These are phyloP conservation scores for Hypocryptadius cinnamomeus DNA, from an alignment of 2,113 vertebrate genomes.

Conservation along the genomic window DNA sequence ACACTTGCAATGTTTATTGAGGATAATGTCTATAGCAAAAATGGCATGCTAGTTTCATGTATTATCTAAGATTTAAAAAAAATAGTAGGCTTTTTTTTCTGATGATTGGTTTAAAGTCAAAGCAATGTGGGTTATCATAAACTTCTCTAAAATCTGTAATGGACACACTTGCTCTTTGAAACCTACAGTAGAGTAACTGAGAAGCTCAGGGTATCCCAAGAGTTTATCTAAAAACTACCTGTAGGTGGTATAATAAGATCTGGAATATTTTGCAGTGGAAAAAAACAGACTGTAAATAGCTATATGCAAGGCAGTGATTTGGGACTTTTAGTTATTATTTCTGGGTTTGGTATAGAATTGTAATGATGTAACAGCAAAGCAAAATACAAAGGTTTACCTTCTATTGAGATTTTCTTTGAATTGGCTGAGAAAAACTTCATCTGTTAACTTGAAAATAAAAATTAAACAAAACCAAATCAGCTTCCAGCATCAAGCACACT, in stretches of 20 bases:
- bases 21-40: neutral
- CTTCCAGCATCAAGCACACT: neutral
- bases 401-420: neutral
- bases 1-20: neutral
- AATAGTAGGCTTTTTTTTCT: neutral
- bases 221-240: slow-evolving; percentile 41
- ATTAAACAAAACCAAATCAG: neutral
- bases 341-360: neutral
- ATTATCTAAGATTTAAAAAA: neutral
- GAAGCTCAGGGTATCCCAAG: neutral
- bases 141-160: neutral
- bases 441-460: neutral
- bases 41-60: neutral
- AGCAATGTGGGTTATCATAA: neutral
- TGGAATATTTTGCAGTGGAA: slow-evolving; percentile 20
- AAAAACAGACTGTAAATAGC: neutral
- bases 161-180: neutral
- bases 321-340: neutral
- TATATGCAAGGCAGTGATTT: neutral
- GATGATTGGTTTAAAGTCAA: neutral
- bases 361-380: neutral
- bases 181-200: neutral
- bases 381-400: neutral
- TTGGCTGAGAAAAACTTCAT: neutral
- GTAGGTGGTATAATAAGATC: slow-evolving; percentile 59